Evolutionary conservation across 1,140 invertebrate genomes (phyloP).

Genomic region (Hyphantria cunea): DNA sequence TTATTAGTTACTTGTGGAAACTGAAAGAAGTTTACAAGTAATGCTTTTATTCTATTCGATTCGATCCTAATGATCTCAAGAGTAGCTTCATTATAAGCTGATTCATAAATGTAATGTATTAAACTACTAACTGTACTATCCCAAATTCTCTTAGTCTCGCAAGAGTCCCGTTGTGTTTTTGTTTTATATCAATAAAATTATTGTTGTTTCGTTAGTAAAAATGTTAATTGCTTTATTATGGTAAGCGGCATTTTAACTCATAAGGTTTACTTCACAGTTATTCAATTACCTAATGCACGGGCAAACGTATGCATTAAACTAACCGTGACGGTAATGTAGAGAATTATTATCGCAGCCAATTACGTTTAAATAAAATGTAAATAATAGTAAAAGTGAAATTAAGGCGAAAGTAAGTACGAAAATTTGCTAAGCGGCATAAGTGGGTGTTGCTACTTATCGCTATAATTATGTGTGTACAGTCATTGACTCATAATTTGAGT

Average conservation of each 20-base stretch:
- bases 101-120: too few species aligned
- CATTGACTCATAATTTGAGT: not conserved
- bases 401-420: conserved; percentile 27
- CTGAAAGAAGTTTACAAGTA: too few species aligned
- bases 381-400: conserved; percentile 34
- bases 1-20: too few species aligned
- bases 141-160: too few species aligned
- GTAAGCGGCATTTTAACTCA: conserved; percentile 23
- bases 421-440: conserved; percentile 1
- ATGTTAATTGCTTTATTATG: too few species aligned
- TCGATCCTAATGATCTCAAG: too few species aligned
- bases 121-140: too few species aligned
- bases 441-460: conserved; percentile 6
- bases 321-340: conserved; percentile 34
- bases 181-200: too few species aligned
- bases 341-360: not conserved
- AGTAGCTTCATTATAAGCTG: too few species aligned
- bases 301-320: conserved; percentile 31
- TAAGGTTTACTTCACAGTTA: conserved; percentile 28
- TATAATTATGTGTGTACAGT: conserved; percentile 1
- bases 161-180: too few species aligned
- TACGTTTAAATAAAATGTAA: conserved; percentile 11
- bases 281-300: conserved; percentile 40
- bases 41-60: too few species aligned
- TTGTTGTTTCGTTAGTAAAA: too few species aligned